These are phyloP conservation scores for Hydrotaea diabolus DNA, from an alignment of 2,888 invertebrate genomes.

Conservation along the genomic window DNA sequence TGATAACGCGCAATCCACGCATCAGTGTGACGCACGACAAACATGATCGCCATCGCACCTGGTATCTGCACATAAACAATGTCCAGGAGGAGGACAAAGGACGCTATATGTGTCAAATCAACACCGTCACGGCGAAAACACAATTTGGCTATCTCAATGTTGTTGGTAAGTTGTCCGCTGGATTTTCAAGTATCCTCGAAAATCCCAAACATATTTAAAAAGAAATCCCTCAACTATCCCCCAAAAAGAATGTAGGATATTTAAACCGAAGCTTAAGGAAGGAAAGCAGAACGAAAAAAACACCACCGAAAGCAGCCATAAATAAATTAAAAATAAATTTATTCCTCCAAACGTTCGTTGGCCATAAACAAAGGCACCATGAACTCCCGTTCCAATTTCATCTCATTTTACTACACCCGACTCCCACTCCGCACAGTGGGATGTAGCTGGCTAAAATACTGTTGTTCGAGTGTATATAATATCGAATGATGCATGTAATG, in stretches of 20 bases:
- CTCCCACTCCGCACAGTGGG: too few species aligned
- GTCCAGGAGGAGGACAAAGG: constrained; percentile 95
- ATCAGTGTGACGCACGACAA: constrained; percentile 96
- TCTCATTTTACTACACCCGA: not conserved
- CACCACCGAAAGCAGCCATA: constrained; percentile 18
- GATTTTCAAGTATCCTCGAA: not conserved
- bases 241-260: not conserved
- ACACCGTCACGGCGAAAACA: constrained; percentile 94
- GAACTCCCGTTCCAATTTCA: too few species aligned
- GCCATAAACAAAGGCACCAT: not conserved
- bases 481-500: too few species aligned
- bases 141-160: constrained; percentile 95
- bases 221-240: constrained; percentile 33
- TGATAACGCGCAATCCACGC: constrained; percentile 94
- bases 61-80: constrained; percentile 95
- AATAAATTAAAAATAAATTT: constrained; percentile 63
- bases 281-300: too few species aligned
- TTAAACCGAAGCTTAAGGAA: not conserved
- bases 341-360: constrained; percentile 46
- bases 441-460: too few species aligned
- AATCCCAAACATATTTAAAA: constrained; percentile 17
- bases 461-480: too few species aligned
- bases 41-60: constrained; percentile 90
- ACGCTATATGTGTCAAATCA: constrained; percentile 96
- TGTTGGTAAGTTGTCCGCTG: constrained; percentile 87